Percentiles rank a stretch among this genome's conserved stretches.
phyloP scores from a whole-genome alignment of 2,888 invertebrate genomes.

The Megaustenia siamemsis region DNA sequence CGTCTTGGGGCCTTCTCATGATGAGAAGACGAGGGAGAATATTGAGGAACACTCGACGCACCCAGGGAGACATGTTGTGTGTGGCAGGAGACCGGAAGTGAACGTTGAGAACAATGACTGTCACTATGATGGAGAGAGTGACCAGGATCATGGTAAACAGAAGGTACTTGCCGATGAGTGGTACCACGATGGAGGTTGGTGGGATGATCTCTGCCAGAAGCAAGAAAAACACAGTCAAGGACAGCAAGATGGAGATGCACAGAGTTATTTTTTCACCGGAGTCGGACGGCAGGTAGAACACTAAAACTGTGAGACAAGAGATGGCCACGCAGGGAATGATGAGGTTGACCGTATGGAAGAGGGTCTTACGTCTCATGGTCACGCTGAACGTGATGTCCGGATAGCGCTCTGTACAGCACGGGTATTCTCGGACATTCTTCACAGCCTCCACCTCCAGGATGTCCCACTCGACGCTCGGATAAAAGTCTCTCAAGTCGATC shows the following conservation, averaged over 20 bases:
- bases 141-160: slow-evolving; percentile 81
- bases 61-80: slow-evolving; percentile 99
- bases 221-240: slow-evolving; percentile 99
- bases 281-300: slow-evolving; percentile 98
- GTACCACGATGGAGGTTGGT: slow-evolving; percentile 93
- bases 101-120: slow-evolving; percentile 87
- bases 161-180: slow-evolving; percentile 87
- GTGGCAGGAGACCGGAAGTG: slow-evolving; percentile 97
- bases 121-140: slow-evolving; percentile 81
- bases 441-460: slow-evolving; percentile 90
- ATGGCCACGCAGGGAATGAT: slow-evolving; percentile 90
- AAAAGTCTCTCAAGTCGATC: slow-evolving; percentile 97
- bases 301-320: slow-evolving; percentile 96
- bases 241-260: slow-evolving; percentile 98
- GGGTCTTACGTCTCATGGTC: slow-evolving; percentile 94
- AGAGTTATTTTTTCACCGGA: slow-evolving; percentile 97
- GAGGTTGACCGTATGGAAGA: slow-evolving; percentile 90
- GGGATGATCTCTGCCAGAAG: slow-evolving; percentile 97
- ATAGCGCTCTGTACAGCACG: slow-evolving; percentile 96
- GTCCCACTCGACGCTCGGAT: slow-evolving; percentile 99
- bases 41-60: slow-evolving; percentile 95
- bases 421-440: slow-evolving; percentile 84
- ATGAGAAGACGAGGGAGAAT: slow-evolving; percentile 94
- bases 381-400: slow-evolving; percentile 92
- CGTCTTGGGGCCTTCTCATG: slow-evolving; percentile 89